Evolutionary conservation across 2,113 vertebrate species (phyloP), one percentile per base, ranked within the genome.

Genomic region (Gavialis gangeticus): DNA sequence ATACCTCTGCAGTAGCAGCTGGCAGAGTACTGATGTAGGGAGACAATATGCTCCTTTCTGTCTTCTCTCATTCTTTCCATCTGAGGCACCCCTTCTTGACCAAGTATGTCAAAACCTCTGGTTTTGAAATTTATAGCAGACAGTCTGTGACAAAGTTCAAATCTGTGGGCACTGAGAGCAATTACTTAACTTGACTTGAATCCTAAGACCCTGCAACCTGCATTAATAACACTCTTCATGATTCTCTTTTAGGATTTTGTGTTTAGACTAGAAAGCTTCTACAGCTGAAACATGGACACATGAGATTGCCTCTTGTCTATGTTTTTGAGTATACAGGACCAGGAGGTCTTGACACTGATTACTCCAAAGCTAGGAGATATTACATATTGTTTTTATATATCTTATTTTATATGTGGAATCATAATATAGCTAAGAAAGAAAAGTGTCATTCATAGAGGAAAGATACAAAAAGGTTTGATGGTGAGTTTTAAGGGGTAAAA

Each of bases 71-170:
- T 91, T 80, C 89, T 62, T 85, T 64, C 92, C 66, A 80, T 89
- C 95, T 80, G 1, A 7, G 82, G 89, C 94, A 60, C 82, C 59
- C 81, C 79, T 85, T 94, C 95, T 96, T 96, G 95, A 96, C 96
- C 91, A 94, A 88, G 92, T 96, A 94, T 88, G 95, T 96, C 94
- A 95, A 96, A 87, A 75, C 75, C 91, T 86, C 56, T 46, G 85
- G 90, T 96, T 87, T 96, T 96, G 91, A 95, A 96, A 79, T 81
- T 91, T 83, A 93, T 78, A 88, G 79, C 66, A 96, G 90, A 93
- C 92, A 82, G 84, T 84, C 54, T 94, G 83, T 83, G 86, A 82
- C 94, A 94, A 73, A 56, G 90, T 89, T 96, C 85, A 91, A 90
- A 71, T 89, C 80, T 77, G 16, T 88, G 89, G 87, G 85, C 84